These are phyloP conservation scores for Haliaeetus leucogaster DNA, from an alignment of 2,113 vertebrate species.

Conservation along the genomic window DNA sequence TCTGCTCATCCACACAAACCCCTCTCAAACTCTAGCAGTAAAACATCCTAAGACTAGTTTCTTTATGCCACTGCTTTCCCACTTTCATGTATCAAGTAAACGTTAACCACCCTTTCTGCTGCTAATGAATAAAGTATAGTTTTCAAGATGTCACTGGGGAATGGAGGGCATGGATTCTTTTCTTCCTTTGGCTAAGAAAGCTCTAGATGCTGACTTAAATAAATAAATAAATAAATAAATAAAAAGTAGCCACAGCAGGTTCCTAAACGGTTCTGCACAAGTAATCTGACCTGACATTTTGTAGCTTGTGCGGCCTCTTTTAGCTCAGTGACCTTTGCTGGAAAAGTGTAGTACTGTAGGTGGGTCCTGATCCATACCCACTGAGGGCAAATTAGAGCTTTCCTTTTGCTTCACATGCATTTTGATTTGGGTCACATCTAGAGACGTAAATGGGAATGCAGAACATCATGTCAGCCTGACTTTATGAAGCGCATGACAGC, in stretches of 20 bases:
- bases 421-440: neutral
- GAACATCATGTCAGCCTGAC: neutral
- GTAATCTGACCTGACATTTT: constrained; percentile 16
- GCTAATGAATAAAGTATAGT: neutral
- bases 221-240: neutral
- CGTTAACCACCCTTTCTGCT: neutral
- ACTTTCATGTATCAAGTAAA: neutral
- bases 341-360: neutral
- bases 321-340: constrained; percentile 22
- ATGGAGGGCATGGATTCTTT: neutral
- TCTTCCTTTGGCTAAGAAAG: neutral
- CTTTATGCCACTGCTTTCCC: neutral
- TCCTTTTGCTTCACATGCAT: neutral
- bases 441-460: neutral
- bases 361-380: neutral
- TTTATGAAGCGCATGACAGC: neutral
- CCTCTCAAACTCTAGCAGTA: neutral
- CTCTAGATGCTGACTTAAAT: neutral
- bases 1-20: neutral
- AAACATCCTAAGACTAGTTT: neutral
- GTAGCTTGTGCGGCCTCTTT: neutral
- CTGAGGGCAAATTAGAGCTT: neutral
- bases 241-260: neutral
- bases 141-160: neutral
- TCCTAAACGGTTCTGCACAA: neutral